phyloP scores from a whole-genome alignment of 2,113 vertebrate species.

The Brachyhypopomus occidentalis region DNA sequence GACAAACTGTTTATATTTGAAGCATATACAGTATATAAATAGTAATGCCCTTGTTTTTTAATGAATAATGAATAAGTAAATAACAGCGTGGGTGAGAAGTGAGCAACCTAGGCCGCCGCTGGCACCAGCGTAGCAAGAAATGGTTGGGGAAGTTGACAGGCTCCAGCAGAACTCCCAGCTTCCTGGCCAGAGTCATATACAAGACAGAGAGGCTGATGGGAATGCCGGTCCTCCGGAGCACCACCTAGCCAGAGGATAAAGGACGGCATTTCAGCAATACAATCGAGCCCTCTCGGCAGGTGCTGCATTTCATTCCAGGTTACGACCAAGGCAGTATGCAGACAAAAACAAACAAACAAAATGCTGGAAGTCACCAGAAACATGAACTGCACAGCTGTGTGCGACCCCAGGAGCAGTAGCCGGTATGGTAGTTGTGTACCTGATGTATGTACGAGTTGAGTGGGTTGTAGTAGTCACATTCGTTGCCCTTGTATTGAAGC shows the following conservation, averaged over 20 bases:
- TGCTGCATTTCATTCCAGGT: too few species aligned
- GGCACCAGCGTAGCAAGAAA: constrained; percentile 94
- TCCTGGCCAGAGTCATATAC: constrained; percentile 89
- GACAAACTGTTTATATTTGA: too few species aligned
- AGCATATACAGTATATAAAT: too few species aligned
- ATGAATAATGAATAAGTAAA: background rate
- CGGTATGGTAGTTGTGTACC: constrained; percentile 65
- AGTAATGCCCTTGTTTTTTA: too few species aligned
- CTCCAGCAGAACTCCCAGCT: constrained; percentile 87
- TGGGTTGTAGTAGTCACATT: constrained; percentile 95
- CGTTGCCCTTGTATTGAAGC: constrained; percentile 93
- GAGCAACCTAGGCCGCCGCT: constrained; percentile 81
- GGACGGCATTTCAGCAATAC: too few species aligned
- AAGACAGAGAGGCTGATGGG: constrained; percentile 96
- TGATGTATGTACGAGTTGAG: constrained; percentile 97
- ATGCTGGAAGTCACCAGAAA: background rate
- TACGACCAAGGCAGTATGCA: background rate
- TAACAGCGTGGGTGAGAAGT: background rate
- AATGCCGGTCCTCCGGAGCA: constrained; percentile 89
- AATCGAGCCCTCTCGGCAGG: too few species aligned
- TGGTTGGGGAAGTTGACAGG: constrained; percentile 98
- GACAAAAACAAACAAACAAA: background rate
- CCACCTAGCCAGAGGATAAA: constrained; percentile 78
- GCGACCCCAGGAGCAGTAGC: background rate
- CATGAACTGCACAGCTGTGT: background rate